Evolutionary conservation across 2,113 vertebrate species (phyloP), one percentile per base, ranked within the genome.

Genomic region (Mesocricetus auratus): DNA sequence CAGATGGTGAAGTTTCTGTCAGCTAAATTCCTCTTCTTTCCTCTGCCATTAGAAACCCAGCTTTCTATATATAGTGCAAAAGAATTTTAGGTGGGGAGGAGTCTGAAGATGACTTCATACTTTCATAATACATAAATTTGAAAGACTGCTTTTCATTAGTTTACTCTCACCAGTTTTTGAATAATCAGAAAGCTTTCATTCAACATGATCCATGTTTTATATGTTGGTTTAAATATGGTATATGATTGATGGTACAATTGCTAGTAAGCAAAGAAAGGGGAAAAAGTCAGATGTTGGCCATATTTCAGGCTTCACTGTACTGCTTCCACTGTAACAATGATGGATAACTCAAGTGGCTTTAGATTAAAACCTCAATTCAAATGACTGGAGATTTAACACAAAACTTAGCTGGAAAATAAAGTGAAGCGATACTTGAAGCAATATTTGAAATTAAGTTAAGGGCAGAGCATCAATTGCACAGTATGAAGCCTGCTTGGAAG

Each of bases 331-430:
- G 36, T 29, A 92, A 47, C 50, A 45, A 60, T 92, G 77, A 86
- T 26, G 92, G 94, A 96, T 71, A 96, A 68, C 47, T 56, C 85
- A 92, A 77, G 91, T 29, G 89, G 19, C 24, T 79, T 95, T 85
- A 95, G 75, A 95, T 94, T 96, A 94, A 95, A 94, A 88, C 66
- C 90, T 95, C 31, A 88, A 31, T 85, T 78, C 45, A 87, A 90
- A 92, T 42, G 9, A n/a, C 29, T 94, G 42, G 91, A 93, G 82
- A 71, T 45, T 89, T 77, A 81, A 50, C 11, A 86, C 6, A 64
- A 91, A 64, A 60, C 7, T 92, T 93, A 71, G 16, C 47, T 89
- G 50, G 24, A 90, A 91, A 58, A 47, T 36, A 91, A 95, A 58
- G 26, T 47, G 88, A 89, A 88, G 5, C 42, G 92, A 89, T 8